Evolutionary conservation across 1,140 invertebrate genomes (phyloP).

Genomic region (Coptotermes formosanus): DNA sequence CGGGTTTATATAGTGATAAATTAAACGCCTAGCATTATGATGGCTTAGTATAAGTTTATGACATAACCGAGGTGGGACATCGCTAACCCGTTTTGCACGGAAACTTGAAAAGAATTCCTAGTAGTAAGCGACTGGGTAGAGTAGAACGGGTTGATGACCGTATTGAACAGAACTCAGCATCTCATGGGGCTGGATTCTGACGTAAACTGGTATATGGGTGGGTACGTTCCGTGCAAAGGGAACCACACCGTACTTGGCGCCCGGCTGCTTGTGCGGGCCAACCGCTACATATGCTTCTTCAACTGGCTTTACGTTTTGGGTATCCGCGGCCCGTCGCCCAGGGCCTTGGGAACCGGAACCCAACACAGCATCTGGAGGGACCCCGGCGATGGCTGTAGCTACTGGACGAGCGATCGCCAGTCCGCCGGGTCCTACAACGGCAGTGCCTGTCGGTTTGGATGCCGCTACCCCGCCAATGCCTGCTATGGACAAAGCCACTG

Average conservation of each 20-base stretch:
- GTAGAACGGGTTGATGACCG: background rate
- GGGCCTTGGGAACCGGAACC: background rate
- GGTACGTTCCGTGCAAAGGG: background rate
- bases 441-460: conserved; percentile 64
- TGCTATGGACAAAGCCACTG: conserved; percentile 58
- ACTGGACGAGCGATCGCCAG: conserved; percentile 65
- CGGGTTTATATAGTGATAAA: too few relatives aligned
- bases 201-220: background rate
- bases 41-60: too few relatives aligned
- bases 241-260: background rate
- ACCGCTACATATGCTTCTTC: background rate
- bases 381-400: conserved; percentile 67
- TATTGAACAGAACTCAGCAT: background rate
- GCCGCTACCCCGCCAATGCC: conserved; percentile 64
- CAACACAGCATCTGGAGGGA: conserved; percentile 43
- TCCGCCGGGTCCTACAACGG: conserved; percentile 63
- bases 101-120: background rate
- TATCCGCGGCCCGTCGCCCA: background rate
- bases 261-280: background rate
- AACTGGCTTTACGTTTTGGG: background rate
- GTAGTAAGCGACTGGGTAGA: background rate
- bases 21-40: too few relatives aligned
- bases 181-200: background rate
- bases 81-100: too few relatives aligned
- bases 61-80: too few relatives aligned